phyloP scores from a whole-genome alignment of 2,797 vertebrate genomes.

The Anomalospiza imberbis region DNA sequence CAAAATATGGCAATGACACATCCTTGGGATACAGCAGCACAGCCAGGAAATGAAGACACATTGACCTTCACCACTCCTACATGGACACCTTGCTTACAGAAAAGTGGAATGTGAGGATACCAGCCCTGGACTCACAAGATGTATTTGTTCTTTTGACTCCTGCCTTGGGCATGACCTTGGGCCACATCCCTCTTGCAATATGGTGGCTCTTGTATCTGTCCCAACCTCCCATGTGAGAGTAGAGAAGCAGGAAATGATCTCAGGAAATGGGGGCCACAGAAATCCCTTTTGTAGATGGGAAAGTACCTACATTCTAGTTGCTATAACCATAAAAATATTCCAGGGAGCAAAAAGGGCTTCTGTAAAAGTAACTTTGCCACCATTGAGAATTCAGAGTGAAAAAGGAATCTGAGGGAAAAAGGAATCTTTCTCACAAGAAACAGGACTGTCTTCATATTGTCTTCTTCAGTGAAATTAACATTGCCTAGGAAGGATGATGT shows the following conservation, averaged over 20 bases:
- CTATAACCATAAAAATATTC: not conserved
- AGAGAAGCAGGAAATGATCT: not conserved
- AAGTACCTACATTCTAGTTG: not conserved
- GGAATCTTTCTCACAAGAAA: not conserved
- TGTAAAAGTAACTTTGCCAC: not conserved
- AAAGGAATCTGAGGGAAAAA: not conserved
- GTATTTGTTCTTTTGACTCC: not conserved
- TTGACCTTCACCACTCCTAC: not conserved
- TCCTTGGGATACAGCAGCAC: not conserved
- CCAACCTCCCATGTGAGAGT: rapidly evolving
- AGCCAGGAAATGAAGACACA: not conserved
- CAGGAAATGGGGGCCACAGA: not conserved
- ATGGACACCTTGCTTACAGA: not conserved
- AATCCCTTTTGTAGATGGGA: not conserved
- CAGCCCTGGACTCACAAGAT: not conserved
- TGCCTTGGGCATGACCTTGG: not conserved
- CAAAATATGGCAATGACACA: not conserved
- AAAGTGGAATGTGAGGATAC: not conserved
- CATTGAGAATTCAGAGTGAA: not conserved
- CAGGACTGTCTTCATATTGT: not conserved
- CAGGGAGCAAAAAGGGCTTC: not conserved
- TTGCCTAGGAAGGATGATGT: not conserved
- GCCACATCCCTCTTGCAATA: not conserved
- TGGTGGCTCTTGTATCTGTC: not conserved
- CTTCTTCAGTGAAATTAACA: not conserved